These are phyloP conservation scores for Stenodera caucasica DNA, from an alignment of 2,888 invertebrate species.

Conservation along the genomic window DNA sequence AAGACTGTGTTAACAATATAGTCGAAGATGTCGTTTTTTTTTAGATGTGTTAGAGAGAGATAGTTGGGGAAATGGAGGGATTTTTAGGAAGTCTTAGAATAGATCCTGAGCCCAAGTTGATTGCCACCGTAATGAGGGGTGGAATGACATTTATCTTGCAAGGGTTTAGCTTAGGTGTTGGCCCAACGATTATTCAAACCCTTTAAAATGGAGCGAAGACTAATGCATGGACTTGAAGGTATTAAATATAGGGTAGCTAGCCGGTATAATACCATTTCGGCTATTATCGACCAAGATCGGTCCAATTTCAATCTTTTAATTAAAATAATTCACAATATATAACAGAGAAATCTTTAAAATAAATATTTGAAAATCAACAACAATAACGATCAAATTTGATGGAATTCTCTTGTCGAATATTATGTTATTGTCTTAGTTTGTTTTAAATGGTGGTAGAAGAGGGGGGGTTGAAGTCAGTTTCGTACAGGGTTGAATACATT, in stretches of 20 bases:
- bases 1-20: constrained; percentile 49
- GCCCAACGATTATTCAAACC: constrained; percentile 54
- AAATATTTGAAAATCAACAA: background rate
- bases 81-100: constrained; percentile 48
- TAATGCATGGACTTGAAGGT: constrained; percentile 49
- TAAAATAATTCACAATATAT: constrained; percentile 2
- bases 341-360: background rate
- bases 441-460: no score
- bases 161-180: constrained; percentile 53
- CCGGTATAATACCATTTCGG: constrained; percentile 28
- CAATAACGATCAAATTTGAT: background rate
- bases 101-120: constrained; percentile 47
- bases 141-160: constrained; percentile 56
- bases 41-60: constrained; percentile 17
- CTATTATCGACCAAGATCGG: constrained; percentile 19
- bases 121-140: constrained; percentile 53
- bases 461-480: constrained; percentile 44
- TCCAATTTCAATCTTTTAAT: background rate
- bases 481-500: constrained; percentile 53
- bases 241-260: constrained; percentile 50
- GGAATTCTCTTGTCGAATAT: background rate
- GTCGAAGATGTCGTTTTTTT: background rate
- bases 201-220: constrained; percentile 54
- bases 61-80: constrained; percentile 41
- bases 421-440: constrained; percentile 6